Evolutionary conservation across 2,797 vertebrate genomes (phyloP), one percentile per base, ranked within the genome.

Genomic region (Eulemur mongoz): DNA sequence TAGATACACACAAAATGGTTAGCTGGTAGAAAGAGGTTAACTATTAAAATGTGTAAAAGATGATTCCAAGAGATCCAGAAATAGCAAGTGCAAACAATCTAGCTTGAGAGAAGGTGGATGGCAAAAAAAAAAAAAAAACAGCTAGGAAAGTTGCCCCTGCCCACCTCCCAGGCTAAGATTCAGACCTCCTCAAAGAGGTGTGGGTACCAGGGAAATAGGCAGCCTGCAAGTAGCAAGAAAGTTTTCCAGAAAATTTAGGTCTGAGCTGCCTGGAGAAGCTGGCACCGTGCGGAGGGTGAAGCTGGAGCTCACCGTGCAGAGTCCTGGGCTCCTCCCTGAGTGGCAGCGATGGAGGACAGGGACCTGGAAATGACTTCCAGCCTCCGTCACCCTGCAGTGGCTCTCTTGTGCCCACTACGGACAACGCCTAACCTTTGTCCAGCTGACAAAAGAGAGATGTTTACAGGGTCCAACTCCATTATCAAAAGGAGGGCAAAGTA

Each of bases 271-370:
- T 75, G 12, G 9, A 14, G n/a, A 76, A 59, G 23, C 59, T 81
- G 15, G 35, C 15, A 32, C 22, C 23, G 7, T 2, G 17, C 5
- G 4, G 22, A 86, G 57, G 4, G 11, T 78, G 52, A 50, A 86
- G 17, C 43, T 81, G 65, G n/a, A 83, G 25, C 15, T 59, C 35
- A 7, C 12, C 20, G 2, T 35, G 11, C 11, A 12, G 52, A 70
- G 18, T n/a, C 25, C 4, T 5, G 72, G 32, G n/a, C 9, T 91
- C 35, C n/a, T 18, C 5, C 17, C 4, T 22, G 5, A 73, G 13
- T 13, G 48, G 40, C 7, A 81, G 1, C 30, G 1, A 40, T 7
- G 1, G 10, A 32, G 40, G 11, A 0, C 30, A n/a, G 12, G 18
- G 73, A 76, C n/a, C 27, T 30, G 3, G 27, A 63, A 70, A 27